A percentile compares a stretch with the other conserved stretches of the same genome.
Evolutionary conservation across 2,113 vertebrate genomes (phyloP).

Genomic region (Lonchura striata): DNA sequence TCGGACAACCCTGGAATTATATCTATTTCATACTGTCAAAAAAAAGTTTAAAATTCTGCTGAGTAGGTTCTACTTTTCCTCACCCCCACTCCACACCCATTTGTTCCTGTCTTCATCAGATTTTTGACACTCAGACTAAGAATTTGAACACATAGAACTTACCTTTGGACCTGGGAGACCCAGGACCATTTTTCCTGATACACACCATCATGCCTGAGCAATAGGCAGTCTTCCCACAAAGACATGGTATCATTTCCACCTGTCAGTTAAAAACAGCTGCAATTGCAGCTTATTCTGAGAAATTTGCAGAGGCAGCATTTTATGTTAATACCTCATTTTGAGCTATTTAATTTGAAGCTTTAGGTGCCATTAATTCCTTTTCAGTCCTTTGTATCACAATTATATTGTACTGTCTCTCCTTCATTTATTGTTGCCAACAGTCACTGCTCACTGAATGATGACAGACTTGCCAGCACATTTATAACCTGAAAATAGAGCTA

Average conservation of each 20-base stretch:
- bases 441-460: background rate
- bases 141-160: background rate
- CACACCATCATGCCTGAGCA: background rate
- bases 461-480: background rate
- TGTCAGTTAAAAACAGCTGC: background rate
- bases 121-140: background rate
- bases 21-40: background rate
- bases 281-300: background rate
- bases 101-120: background rate
- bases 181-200: background rate
- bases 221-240: background rate
- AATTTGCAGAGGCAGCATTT: slow-evolving; percentile 5
- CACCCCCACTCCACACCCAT: rapidly evolving
- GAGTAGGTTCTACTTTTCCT: background rate
- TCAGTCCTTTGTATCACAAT: background rate
- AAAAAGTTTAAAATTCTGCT: background rate
- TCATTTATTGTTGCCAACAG: slow-evolving; percentile 9
- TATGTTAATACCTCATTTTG: slow-evolving; percentile 19
- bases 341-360: background rate
- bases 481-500: slow-evolving; percentile 27
- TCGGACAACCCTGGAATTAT: background rate
- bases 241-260: background rate
- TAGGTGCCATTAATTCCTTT: slow-evolving; percentile 25
- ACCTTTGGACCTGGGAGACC: background rate
- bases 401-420: background rate